Evolutionary conservation across 2,888 invertebrate species (phyloP), one percentile per base, ranked within the genome.

Genomic region (Tiliacea citrago): DNA sequence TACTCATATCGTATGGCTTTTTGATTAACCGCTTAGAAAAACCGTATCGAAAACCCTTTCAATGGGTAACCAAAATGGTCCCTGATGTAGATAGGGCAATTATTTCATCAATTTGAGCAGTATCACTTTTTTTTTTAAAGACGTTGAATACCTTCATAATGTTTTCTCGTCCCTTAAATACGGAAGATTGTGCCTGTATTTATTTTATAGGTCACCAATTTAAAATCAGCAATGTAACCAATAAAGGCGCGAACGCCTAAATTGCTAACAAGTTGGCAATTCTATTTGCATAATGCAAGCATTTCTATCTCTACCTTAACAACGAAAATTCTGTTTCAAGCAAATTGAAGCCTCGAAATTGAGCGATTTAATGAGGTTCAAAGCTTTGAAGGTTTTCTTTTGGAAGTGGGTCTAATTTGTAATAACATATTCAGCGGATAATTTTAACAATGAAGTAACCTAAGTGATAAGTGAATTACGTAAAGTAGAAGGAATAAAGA

Each of bases 271-370:
- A 89, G 84, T 83, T 72, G 74, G 66, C 77, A 81, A 84, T 76
- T 42, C 24, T 73, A 84, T 90, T 90, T 87, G 82, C 90, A 90
- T 89, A 89, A 89, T 88, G 87, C 86, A 82, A 78, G 72, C 84
- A 87, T 90, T 88, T 82, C 87, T 86, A 83, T 82, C 79, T 81
- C n/a, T 79, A 73, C 71, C 63, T 81, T 76, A 77, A 75, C 68
- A 84, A 75, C 63, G 74, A 70, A 85, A 77, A 78, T 75, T 68
- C 72, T 71, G 75, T 83, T 85, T 84, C 63, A 83, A 67, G 70
- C 73, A 87, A 87, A 86, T 82, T 87, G 83, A 75, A 83, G 86
- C 68, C 68, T 42, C 77, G 51, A 77, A 76, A 76, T 77, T 69
- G 75, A 60, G 68, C 66, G 63, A 76, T 83, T 79, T 85, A 88